Conservation (phyloP, 1,140 invertebrate genomes). For the Meloidogyne floridensis region DNA sequence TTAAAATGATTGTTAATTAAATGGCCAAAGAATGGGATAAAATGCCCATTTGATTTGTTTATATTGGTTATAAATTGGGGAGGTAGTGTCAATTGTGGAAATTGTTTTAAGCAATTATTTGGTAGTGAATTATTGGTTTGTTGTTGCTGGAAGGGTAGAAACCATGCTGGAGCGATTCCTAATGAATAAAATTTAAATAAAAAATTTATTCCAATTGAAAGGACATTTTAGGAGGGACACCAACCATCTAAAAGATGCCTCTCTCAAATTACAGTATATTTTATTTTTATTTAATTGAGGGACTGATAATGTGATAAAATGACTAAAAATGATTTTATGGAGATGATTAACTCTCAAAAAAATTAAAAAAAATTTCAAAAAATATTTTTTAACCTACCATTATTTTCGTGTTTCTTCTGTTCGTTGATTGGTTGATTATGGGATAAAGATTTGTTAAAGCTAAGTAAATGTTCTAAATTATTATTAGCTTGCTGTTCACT, state of each 20-base stretch:
- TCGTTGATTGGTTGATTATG: background rate
- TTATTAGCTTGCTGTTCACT: background rate
- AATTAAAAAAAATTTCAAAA: no score
- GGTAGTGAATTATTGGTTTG: background rate
- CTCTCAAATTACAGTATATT: no score
- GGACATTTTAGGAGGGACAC: background rate
- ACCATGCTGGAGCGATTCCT: background rate
- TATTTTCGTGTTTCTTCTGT: background rate
- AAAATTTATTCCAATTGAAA: background rate
- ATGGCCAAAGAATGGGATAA: background rate
- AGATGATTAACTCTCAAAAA: no score
- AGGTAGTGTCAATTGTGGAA: background rate
- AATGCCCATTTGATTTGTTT: background rate
- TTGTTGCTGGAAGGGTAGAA: background rate
- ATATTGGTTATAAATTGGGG: background rate
- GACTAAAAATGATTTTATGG: no score
- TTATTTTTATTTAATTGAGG: no score
- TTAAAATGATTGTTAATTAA: background rate
- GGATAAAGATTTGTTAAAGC: background rate
- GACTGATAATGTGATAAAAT: no score
- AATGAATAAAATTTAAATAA: background rate
- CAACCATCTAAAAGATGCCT: no score
- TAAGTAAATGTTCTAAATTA: background rate
- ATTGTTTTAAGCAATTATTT: background rate
- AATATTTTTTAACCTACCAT: background rate